These are phyloP conservation scores for Setophaga petechia DNA, from an alignment of 2,113 vertebrate genomes.

Conservation along the genomic window DNA sequence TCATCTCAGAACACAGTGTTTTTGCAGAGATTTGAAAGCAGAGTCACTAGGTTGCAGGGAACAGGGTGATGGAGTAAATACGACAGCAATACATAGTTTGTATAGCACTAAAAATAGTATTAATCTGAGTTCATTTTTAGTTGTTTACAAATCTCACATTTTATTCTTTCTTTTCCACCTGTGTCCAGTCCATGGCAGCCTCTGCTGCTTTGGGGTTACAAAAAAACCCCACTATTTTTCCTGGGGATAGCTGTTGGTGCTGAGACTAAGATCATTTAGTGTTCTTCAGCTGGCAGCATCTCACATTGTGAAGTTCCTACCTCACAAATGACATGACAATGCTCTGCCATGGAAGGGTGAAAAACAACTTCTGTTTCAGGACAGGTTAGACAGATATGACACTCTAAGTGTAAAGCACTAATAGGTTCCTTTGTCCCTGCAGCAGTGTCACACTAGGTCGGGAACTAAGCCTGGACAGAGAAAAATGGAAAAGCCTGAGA, in stretches of 20 bases:
- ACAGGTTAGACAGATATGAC: background rate
- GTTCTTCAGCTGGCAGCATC: background rate
- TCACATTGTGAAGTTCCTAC: background rate
- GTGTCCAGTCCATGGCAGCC: background rate
- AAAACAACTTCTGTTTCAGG: background rate
- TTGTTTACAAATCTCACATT: background rate
- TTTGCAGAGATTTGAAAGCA: background rate
- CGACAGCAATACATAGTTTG: background rate
- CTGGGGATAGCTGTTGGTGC: background rate
- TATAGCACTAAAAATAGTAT: background rate
- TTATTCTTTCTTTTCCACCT: background rate
- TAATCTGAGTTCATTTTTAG: background rate
- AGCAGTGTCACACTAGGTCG: background rate
- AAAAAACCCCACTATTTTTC: accelerated
- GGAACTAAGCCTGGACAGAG: background rate
- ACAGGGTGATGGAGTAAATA: background rate
- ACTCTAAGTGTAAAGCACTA: background rate
- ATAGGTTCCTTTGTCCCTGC: background rate
- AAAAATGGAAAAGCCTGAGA: background rate
- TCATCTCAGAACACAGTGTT: background rate
- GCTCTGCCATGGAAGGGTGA: background rate
- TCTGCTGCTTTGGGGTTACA: background rate
- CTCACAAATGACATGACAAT: background rate
- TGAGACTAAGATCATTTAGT: background rate
- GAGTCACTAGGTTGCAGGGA: background rate